Conservation (phyloP, 1,140 invertebrate genomes). For the Muscidifurax raptorellus region DNA sequence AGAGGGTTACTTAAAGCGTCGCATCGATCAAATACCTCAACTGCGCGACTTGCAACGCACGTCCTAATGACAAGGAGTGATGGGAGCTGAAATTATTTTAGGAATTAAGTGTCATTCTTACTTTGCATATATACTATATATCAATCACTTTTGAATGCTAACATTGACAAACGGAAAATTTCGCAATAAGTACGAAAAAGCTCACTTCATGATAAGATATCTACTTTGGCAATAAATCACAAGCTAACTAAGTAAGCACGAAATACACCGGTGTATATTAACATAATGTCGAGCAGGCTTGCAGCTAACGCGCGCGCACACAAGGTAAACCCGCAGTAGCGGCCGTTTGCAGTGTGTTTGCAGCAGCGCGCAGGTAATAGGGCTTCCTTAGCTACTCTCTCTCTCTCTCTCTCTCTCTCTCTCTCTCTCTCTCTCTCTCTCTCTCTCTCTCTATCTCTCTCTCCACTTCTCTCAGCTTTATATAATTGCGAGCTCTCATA, state of each 20-base stretch:
- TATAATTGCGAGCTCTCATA: conserved; percentile 56
- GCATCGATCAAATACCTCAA: neutral
- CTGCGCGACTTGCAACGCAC: neutral
- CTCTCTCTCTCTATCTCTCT: neutral
- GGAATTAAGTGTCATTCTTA: neutral
- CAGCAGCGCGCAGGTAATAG: conserved; percentile 12
- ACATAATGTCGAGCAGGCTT: neutral
- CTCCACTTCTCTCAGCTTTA: conserved; percentile 24
- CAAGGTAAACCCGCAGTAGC: neutral
- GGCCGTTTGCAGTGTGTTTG: neutral
- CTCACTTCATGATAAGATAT: too few relatives aligned
- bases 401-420: neutral
- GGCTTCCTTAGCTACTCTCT: conserved; percentile 4
- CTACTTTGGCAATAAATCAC: neutral
- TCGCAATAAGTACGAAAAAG: too few relatives aligned
- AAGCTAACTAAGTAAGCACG: neutral
- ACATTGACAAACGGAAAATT: too few relatives aligned
- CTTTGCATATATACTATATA: too few relatives aligned
- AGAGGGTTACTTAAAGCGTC: neutral
- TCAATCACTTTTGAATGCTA: too few relatives aligned
- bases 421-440: conserved; percentile 6
- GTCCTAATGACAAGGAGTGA: neutral
- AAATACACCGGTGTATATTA: neutral
- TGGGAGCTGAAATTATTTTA: neutral
- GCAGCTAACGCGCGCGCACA: too few relatives aligned